Percentiles rank a stretch among this genome's conserved stretches.
Evolutionary conservation across 2,113 vertebrate species (phyloP).

Genomic region (Oplegnathus fasciatus): DNA sequence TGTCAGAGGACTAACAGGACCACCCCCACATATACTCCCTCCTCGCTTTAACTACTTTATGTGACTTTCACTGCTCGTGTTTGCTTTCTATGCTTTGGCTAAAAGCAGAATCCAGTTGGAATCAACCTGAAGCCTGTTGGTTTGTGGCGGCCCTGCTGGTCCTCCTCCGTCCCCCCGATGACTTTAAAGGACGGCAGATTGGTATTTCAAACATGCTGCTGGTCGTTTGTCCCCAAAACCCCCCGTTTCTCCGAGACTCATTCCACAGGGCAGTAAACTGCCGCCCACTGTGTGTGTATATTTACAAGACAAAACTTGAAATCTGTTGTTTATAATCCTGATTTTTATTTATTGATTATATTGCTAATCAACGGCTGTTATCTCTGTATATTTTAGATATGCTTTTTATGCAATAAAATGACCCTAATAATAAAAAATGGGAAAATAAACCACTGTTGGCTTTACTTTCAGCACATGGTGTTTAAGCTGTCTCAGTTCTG

Average conservation of each 20-base stretch:
- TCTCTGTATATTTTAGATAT: conserved; percentile 57
- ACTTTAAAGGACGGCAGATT: conserved; percentile 26
- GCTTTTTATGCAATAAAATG: conserved; percentile 57
- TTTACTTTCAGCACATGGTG: neutral
- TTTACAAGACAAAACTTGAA: conserved; percentile 39
- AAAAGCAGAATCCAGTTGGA: conserved; percentile 39
- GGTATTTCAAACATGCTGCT: conserved; percentile 58
- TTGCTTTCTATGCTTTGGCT: conserved; percentile 42
- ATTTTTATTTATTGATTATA: conserved; percentile 69
- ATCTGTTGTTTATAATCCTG: conserved; percentile 51
- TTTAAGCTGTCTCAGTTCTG: neutral
- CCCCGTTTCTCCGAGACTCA: conserved; percentile 14
- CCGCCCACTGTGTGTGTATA: conserved; percentile 29
- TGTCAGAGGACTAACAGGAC: conserved; percentile 74
- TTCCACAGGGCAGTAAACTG: conserved; percentile 49
- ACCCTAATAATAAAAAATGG: conserved; percentile 5
- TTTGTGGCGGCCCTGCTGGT: conserved; percentile 7
- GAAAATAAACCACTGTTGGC: neutral
- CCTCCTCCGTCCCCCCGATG: conserved; percentile 9
- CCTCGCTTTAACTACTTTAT: conserved; percentile 7
- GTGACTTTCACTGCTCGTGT: conserved; percentile 37
- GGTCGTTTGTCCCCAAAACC: neutral
- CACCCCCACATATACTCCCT: neutral
- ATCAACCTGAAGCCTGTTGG: neutral
- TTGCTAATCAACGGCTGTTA: conserved; percentile 37